Percentiles rank a stretch among this genome's conserved stretches.
Evolutionary conservation across 1,140 invertebrate genomes (phyloP).

Genomic region (Samia ricini): DNA sequence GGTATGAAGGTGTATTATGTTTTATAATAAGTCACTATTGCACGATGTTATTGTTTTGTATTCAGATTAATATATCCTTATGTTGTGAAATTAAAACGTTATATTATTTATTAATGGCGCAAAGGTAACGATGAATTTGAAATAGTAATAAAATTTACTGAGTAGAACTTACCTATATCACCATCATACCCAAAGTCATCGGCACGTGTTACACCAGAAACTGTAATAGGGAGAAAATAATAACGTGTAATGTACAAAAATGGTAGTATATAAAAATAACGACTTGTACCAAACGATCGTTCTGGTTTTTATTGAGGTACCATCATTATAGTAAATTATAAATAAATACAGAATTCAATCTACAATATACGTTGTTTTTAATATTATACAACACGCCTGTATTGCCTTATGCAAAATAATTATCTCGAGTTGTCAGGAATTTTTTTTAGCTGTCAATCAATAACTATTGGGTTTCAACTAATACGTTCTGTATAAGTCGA

Average conservation of each 20-base stretch:
- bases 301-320: neutral
- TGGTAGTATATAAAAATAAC: neutral
- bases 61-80: too few relatives aligned
- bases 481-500: too few relatives aligned
- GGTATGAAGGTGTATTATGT: too few relatives aligned
- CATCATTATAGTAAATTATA: too few relatives aligned
- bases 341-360: too few relatives aligned
- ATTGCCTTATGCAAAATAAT: neutral
- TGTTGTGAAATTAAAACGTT: too few relatives aligned
- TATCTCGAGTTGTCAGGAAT: too few relatives aligned
- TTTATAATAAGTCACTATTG: too few relatives aligned
- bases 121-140: neutral
- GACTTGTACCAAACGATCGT: neutral
- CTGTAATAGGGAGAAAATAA: constrained; percentile 44
- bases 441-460: too few relatives aligned
- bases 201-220: constrained; percentile 32
- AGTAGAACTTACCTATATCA: constrained; percentile 43
- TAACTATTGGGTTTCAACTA: too few relatives aligned
- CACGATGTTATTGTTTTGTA: too few relatives aligned
- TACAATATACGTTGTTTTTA: constrained; percentile 1
- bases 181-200: constrained; percentile 71
- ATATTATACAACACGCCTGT: neutral
- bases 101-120: too few relatives aligned
- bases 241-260: neutral
- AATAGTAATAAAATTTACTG: neutral